Evolutionary conservation across 2,113 vertebrate genomes (phyloP).

Genomic region (Lagopus muta): DNA sequence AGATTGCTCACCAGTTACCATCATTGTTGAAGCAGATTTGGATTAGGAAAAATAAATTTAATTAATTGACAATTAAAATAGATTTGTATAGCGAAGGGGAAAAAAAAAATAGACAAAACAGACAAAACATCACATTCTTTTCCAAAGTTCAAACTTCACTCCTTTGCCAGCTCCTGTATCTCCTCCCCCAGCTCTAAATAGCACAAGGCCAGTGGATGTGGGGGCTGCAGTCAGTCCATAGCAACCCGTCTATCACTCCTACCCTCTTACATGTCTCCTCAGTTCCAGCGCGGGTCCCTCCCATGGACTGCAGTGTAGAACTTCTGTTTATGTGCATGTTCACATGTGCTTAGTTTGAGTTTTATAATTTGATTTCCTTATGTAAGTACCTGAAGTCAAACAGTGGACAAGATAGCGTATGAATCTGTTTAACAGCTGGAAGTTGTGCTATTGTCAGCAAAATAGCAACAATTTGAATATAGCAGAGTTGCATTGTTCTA

Average conservation of each 20-base stretch:
- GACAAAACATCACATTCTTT: neutral
- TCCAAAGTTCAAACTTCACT: neutral
- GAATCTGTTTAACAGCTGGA: neutral
- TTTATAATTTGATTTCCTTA: neutral
- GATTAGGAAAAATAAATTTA: neutral
- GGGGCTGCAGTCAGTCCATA: neutral
- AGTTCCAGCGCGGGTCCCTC: neutral
- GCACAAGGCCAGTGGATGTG: too few relatives aligned
- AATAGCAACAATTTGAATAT: neutral
- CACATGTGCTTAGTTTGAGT: neutral
- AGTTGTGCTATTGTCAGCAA: neutral
- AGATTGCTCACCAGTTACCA: neutral
- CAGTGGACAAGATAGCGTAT: neutral
- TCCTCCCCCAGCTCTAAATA: fast-evolving
- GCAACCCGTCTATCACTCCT: neutral
- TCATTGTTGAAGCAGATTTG: neutral
- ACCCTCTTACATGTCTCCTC: neutral
- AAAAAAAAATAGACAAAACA: neutral
- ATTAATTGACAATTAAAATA: neutral
- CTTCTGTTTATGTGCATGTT: neutral
- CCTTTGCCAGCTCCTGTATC: neutral
- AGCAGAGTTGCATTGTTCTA: neutral
- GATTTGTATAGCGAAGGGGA: neutral
- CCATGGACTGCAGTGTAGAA: neutral
- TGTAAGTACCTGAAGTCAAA: neutral